Conservation (phyloP, 2,888 invertebrate genomes). For the Latrodectus hesperus region DNA sequence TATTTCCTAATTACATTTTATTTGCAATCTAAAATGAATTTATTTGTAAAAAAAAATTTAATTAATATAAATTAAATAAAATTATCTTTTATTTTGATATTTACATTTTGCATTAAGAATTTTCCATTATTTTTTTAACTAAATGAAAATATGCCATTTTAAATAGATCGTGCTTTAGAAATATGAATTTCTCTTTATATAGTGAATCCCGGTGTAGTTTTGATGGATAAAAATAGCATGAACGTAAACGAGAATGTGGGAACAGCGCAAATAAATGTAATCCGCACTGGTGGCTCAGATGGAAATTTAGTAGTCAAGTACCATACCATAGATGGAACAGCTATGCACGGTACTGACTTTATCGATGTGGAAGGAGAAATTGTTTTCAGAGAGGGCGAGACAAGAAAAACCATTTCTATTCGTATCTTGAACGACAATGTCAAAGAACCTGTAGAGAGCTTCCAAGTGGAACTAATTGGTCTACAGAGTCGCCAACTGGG, state of each 20-base stretch:
- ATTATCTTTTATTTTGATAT: too few species aligned
- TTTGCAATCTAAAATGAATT: too few species aligned
- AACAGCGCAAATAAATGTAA: background rate
- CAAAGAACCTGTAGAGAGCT: slow-evolving; percentile 80
- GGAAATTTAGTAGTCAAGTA: slow-evolving; percentile 18
- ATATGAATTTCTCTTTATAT: background rate
- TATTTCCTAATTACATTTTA: too few species aligned
- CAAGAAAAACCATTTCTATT: slow-evolving; percentile 76
- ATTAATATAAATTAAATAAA: too few species aligned
- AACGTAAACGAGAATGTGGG: slow-evolving; percentile 4
- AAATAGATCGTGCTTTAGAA: background rate
- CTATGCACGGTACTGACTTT: slow-evolving; percentile 78
- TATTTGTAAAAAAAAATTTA: too few species aligned
- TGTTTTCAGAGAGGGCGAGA: slow-evolving; percentile 77
- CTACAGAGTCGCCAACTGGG: background rate
- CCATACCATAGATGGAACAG: slow-evolving; percentile 79
- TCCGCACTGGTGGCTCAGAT: slow-evolving; percentile 10
- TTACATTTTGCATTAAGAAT: too few species aligned
- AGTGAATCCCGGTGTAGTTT: slow-evolving; percentile 8
- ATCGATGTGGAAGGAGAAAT: slow-evolving; percentile 77
- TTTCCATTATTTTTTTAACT: too few species aligned
- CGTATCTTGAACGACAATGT: slow-evolving; percentile 78
- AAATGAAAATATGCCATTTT: too few species aligned
- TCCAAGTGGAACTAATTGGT: slow-evolving; percentile 72
- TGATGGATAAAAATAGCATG: background rate